Percentiles rank a stretch among this genome's conserved stretches.
Conservation (phyloP, 2,797 vertebrate species). For the Malurus splendens region DNA sequence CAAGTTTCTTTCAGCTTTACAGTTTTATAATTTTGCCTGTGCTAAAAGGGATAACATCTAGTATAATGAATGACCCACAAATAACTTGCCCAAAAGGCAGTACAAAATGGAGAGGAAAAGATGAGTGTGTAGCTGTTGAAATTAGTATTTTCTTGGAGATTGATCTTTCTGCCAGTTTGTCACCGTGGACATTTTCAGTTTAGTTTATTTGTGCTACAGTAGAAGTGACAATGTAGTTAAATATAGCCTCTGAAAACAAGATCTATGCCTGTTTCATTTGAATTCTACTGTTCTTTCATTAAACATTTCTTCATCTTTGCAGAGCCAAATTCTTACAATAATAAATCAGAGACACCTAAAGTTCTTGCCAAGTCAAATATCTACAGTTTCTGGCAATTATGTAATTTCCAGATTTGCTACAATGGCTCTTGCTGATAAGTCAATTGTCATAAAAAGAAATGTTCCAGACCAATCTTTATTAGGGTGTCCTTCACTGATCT, state of each 20-base stretch:
- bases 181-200: constrained; percentile 51
- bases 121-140: constrained; percentile 49
- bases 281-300: constrained; percentile 78
- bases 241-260: constrained; percentile 68
- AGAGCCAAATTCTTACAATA: constrained; percentile 80
- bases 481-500: constrained; percentile 74
- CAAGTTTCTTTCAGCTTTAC: background rate
- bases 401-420: constrained; percentile 80
- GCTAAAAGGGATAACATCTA: background rate
- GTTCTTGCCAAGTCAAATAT: constrained; percentile 82
- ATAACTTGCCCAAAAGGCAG: background rate
- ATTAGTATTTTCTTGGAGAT: constrained; percentile 48
- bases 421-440: constrained; percentile 80
- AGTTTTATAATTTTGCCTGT: background rate
- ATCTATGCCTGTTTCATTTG: constrained; percentile 70
- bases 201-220: constrained; percentile 78
- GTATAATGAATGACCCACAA: background rate
- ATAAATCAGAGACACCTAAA: constrained; percentile 79
- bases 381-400: constrained; percentile 80
- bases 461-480: constrained; percentile 80
- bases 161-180: constrained; percentile 5
- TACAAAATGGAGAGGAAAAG: background rate
- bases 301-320: constrained; percentile 79
- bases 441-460: constrained; percentile 76
- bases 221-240: constrained; percentile 73